Evolutionary conservation across 2,888 invertebrate species (phyloP), one percentile per base, ranked within the genome.

Genomic region (Oxycera nigricornis): DNA sequence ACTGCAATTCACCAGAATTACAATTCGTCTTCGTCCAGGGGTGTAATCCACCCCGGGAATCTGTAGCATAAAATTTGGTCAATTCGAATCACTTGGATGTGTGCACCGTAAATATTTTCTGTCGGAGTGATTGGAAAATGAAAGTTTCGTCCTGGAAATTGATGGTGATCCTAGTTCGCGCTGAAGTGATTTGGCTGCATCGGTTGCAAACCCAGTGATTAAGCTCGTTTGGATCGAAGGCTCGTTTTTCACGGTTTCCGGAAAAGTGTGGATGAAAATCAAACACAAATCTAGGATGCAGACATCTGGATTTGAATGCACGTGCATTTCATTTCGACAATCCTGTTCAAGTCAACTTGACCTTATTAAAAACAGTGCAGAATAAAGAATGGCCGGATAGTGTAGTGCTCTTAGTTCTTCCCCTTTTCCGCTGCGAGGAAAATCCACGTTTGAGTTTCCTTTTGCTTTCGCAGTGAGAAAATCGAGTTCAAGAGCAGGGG

Each of bases 331-430:
- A 28, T 30, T 20, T 28, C 55, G 26, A 46, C 55, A 31, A 30
- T 31, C 24, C 55, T 24, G 31, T 35, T 55, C 46, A 22, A 55
- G 14, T 30, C 52, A 70, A 70, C 70, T 70, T 70, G 70, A 70
- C 70, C 70, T 70, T 70, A 70, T 52, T 70, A 52, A 70, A 67
- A 70, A 52, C 52, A 35, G 52, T 55, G 31, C 70, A 55, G 65
- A 26, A 39, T 24, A 50, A 11, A 1, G 50, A 6, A 17, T 4
- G 17, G 2, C 50, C 50, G 30, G 28, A 22, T 46, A 46, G 30
- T 41, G 52, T 31, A 52, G 70, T 70, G 70, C 70, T 31, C 70
- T 35, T 30, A 55, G 1, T 14, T 65, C 41, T 26, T 52, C n/a
- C 68, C 55, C 52, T 46, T 7, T 30, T 3, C 22, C 55, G 55